Evolutionary conservation across 2,797 vertebrate species (phyloP).

Genomic region (Hapalemur alaotrensis): DNA sequence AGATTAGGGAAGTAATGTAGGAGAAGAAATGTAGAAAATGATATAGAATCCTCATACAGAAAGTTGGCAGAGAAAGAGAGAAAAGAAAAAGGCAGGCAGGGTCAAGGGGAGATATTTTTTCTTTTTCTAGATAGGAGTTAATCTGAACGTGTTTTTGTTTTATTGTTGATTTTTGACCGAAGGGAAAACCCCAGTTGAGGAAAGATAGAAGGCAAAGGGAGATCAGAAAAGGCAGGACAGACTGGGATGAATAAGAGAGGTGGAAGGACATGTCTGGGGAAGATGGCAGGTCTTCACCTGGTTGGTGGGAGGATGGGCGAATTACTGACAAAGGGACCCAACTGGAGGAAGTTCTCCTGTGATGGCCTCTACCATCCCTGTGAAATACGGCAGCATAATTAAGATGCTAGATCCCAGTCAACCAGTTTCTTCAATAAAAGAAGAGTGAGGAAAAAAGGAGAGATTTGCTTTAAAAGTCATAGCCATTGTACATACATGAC

Average conservation of each 20-base stretch:
- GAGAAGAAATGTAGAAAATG: background rate
- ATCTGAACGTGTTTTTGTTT: background rate
- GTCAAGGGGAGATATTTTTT: background rate
- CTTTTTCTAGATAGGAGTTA: background rate
- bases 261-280: background rate
- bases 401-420: background rate
- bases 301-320: background rate
- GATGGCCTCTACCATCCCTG: background rate
- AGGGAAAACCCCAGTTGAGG: background rate
- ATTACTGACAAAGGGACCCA: background rate
- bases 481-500: too few species aligned
- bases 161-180: background rate
- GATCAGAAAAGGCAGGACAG: background rate
- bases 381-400: background rate
- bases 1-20: background rate
- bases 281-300: background rate
- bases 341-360: background rate
- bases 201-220: background rate
- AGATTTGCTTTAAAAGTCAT: background rate
- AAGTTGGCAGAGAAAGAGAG: background rate
- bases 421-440: constrained; percentile 4
- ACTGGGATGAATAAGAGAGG: background rate
- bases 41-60: rapidly evolving
- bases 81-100: background rate
- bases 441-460: background rate